These are phyloP conservation scores for Astreopora myriophthalma DNA, from an alignment of 64 coral and sea anemone species.

Conservation along the genomic window DNA sequence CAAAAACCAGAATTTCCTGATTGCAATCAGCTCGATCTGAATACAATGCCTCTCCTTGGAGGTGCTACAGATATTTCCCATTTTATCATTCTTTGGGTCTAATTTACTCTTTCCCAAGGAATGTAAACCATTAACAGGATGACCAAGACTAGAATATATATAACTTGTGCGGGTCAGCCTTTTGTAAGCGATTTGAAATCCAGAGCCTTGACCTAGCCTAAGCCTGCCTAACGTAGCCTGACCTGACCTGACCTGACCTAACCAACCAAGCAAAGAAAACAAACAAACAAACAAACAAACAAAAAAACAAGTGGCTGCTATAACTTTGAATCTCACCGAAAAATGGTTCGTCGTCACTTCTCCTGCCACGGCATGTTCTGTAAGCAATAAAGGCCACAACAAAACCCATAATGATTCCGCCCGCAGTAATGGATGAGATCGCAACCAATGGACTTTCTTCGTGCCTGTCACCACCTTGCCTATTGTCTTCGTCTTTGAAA, in stretches of 20 bases:
- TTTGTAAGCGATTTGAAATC: no score
- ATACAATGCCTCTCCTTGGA: no score
- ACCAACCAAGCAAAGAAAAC: background rate
- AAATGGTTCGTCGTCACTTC: background rate
- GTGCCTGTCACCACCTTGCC: background rate
- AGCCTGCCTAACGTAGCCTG: no score
- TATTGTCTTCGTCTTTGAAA: background rate
- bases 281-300: background rate
- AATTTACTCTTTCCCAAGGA: no score
- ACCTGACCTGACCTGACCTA: background rate
- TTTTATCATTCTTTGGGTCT: no score
- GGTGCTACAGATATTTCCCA: no score
- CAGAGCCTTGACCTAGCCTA: no score
- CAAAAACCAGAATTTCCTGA: no score
- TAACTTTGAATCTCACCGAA: background rate
- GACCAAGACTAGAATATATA: no score
- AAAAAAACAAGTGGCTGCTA: background rate
- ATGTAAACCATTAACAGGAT: no score
- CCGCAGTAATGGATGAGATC: slow-evolving; percentile 3
- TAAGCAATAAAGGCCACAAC: background rate
- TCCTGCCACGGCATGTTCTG: background rate
- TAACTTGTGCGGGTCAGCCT: no score
- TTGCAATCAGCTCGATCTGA: no score
- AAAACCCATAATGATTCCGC: slow-evolving; percentile 22
- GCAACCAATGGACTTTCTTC: background rate